Conservation (phyloP, 2,888 invertebrate species). For the Tupiocoris notatus region DNA sequence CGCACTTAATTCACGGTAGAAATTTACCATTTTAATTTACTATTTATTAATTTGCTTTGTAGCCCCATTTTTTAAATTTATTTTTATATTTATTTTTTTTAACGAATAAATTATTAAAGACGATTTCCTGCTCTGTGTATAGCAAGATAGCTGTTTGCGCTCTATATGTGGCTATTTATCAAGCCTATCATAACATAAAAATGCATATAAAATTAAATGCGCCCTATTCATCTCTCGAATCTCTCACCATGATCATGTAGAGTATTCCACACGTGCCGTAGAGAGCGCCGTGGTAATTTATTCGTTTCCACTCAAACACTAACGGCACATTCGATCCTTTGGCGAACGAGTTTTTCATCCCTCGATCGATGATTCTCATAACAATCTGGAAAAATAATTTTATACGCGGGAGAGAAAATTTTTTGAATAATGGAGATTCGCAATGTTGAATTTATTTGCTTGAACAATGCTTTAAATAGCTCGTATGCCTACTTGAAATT, state of each 20-base stretch:
- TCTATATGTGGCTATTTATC: no score
- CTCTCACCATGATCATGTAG: conserved; percentile 65
- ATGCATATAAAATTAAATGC: no score
- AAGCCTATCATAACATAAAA: no score
- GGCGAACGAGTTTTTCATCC: conserved; percentile 45
- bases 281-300: conserved; percentile 82
- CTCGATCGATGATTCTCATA: not conserved
- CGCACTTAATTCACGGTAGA: not conserved
- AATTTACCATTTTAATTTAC: not conserved
- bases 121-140: no score
- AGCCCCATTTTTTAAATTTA: not conserved
- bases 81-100: not conserved
- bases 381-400: not conserved
- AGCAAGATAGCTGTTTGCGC: no score
- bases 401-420: no score
- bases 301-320: conserved; percentile 84
- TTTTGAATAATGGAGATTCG: no score
- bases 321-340: conserved; percentile 62
- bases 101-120: not conserved
- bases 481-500: no score
- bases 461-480: no score
- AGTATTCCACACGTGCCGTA: conserved; percentile 86
- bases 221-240: no score
- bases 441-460: no score
- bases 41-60: not conserved